phyloP scores from a whole-genome alignment of 2,797 vertebrate genomes.

The Sebastes ruberrimus region DNA sequence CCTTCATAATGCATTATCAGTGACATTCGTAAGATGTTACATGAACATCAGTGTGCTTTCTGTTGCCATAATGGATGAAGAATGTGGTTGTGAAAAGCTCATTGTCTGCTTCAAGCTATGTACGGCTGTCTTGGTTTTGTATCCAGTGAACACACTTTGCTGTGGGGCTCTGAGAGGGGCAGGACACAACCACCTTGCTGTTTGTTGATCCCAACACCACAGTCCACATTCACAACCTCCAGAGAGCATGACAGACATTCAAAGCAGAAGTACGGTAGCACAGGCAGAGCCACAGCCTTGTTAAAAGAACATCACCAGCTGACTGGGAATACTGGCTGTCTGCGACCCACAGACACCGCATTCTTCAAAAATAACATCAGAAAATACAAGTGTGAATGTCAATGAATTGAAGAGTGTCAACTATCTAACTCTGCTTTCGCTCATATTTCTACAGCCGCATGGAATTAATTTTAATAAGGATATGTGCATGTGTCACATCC shows the following conservation, averaged over 20 bases:
- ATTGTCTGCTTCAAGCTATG: background rate
- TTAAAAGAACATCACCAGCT: slow-evolving; percentile 11
- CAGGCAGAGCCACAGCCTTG: background rate
- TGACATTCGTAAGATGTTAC: background rate
- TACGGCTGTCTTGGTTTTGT: background rate
- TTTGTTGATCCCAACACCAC: slow-evolving; percentile 15
- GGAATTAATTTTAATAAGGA: background rate
- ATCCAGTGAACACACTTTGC: background rate
- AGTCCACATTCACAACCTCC: slow-evolving; percentile 13
- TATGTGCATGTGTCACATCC: background rate
- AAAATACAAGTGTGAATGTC: background rate
- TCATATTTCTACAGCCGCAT: background rate
- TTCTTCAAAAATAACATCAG: slow-evolving; percentile 5
- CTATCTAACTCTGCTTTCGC: background rate
- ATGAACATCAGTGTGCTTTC: background rate
- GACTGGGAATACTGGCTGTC: background rate
- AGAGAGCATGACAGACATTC: slow-evolving; percentile 27
- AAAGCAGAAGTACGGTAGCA: background rate
- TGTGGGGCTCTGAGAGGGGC: background rate
- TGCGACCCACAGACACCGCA: background rate
- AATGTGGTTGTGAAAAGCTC: background rate
- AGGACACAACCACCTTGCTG: background rate
- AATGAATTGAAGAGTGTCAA: background rate
- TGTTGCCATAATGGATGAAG: background rate
- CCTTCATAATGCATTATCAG: background rate